Percentiles rank a stretch among this genome's conserved stretches.
phyloP scores from a whole-genome alignment of 2,888 invertebrate species.

The Andrena flavipes region DNA sequence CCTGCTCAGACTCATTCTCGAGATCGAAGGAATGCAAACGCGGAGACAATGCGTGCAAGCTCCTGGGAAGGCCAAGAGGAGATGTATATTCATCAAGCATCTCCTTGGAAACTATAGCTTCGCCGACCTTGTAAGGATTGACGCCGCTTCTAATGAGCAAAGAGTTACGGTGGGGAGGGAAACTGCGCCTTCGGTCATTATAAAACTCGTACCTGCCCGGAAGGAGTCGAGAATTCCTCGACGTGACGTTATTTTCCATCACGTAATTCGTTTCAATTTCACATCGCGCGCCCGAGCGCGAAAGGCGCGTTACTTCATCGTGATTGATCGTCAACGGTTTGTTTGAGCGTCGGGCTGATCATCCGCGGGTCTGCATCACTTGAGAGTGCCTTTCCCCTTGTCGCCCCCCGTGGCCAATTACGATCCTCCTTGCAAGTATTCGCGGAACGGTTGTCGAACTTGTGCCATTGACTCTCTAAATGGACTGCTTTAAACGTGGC shows the following conservation, averaged over 20 bases:
- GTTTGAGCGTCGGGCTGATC: neutral
- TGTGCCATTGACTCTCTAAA: no score
- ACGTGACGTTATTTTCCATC: slow-evolving; percentile 51
- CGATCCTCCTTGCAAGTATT: neutral
- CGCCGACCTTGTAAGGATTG: slow-evolving; percentile 50
- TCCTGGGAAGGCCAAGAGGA: slow-evolving; percentile 31
- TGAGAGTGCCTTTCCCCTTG: neutral
- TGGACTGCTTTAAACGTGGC: no score
- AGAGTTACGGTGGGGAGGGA: slow-evolving; percentile 1
- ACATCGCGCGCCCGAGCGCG: neutral
- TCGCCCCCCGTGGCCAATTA: neutral
- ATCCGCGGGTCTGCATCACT: neutral
- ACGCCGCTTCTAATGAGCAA: slow-evolving; percentile 42
- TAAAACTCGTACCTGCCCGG: slow-evolving; percentile 41
- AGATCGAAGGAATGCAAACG: slow-evolving; percentile 35
- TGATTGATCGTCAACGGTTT: neutral
- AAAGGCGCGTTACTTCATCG: neutral
- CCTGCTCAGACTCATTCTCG: neutral
- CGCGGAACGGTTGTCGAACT: neutral
- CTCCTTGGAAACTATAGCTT: slow-evolving; percentile 57
- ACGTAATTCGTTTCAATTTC: slow-evolving; percentile 1
- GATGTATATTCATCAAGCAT: slow-evolving; percentile 52
- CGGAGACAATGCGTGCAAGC: slow-evolving; percentile 47
- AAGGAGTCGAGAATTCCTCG: slow-evolving; percentile 17
- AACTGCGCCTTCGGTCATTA: slow-evolving; percentile 15